Evolutionary conservation across 2,113 vertebrate species (phyloP), one percentile per base, ranked within the genome.

Genomic region (Mirounga angustirostris): DNA sequence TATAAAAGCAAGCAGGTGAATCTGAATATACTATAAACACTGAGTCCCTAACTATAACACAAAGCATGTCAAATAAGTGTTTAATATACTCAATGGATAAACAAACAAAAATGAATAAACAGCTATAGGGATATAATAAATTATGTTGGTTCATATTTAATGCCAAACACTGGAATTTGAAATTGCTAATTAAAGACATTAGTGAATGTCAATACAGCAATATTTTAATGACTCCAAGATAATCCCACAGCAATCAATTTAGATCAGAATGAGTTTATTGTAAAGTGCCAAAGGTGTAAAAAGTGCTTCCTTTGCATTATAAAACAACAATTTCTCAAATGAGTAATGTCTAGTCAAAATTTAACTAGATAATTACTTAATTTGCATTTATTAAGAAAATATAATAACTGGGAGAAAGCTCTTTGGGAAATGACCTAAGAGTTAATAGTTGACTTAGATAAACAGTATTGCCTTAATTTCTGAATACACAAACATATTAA

Each of bases 171-270:
- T 99, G 95, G 97, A 99, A 99, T 99, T 98, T 99, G 97, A 99
- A 99, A 99, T 98, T 98, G 96, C 99, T 99, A 99, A 99, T 99
- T 99, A 99, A 99, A 98, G 98, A 98, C 98, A 99, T 99, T 99
- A 99, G 98, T 97, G 98, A 98, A 99, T 99, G 99, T 99, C 99
- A 99, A 99, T 99, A 99, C 98, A 99, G 99, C 99, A 99, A 99
- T 99, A 99, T 99, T 99, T 99, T 99, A 99, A 99, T 99, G 99
- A 99, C 99, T 99, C 97, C 30, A 83, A 98, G 97, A 98, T 99
- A 99, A 99, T 99, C 99, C 99, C 99, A 99, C 67, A 99, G 99
- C 99, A 99, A 99, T 99, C 99, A 99, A 99, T 99, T 99, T 99
- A 99, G 98, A 99, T 99, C 98, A 99, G 98, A 99, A 99, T 95